A percentile compares a stretch with the other conserved stretches of the same genome.
These are phyloP conservation scores for Pterobdella sp. DNA, from an alignment of 2,888 invertebrate genomes.

Conservation along the genomic window DNA sequence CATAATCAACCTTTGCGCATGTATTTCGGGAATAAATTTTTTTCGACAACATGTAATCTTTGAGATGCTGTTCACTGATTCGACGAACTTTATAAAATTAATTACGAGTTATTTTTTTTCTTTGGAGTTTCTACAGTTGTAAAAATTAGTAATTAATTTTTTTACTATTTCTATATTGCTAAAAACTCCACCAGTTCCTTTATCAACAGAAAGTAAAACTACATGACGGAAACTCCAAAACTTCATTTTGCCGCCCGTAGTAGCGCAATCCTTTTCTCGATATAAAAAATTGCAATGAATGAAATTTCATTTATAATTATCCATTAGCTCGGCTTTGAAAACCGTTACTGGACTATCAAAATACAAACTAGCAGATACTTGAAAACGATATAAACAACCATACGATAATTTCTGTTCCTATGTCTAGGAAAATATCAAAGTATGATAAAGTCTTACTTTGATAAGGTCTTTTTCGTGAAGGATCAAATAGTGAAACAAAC, in stretches of 20 bases:
- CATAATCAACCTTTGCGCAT: conserved; percentile 59
- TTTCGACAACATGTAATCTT: background rate
- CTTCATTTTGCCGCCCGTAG: conserved; percentile 67
- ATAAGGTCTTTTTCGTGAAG: conserved; percentile 80
- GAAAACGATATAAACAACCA: conserved; percentile 55
- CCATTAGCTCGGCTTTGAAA: conserved; percentile 85
- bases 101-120: conserved; percentile 49
- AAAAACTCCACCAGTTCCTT: conserved; percentile 61
- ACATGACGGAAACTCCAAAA: conserved; percentile 87
- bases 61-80: conserved; percentile 64
- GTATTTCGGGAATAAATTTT: too few species aligned
- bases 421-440: conserved; percentile 87
- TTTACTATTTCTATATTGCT: conserved; percentile 52
- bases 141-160: conserved; percentile 55
- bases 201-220: conserved; percentile 71
- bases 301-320: conserved; percentile 95
- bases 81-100: conserved; percentile 58
- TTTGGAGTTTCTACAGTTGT: conserved; percentile 60
- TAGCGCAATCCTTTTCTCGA: conserved; percentile 74
- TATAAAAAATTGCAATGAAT: conserved; percentile 94
- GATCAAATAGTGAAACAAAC: conserved; percentile 85
- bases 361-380: conserved; percentile 48
- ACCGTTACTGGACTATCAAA: conserved; percentile 91
- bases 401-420: conserved; percentile 79
- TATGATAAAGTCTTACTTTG: too few species aligned